Base-by-base conservation (phyloP, 1,140 invertebrate species). In the Lucilia cuprina region DNA sequence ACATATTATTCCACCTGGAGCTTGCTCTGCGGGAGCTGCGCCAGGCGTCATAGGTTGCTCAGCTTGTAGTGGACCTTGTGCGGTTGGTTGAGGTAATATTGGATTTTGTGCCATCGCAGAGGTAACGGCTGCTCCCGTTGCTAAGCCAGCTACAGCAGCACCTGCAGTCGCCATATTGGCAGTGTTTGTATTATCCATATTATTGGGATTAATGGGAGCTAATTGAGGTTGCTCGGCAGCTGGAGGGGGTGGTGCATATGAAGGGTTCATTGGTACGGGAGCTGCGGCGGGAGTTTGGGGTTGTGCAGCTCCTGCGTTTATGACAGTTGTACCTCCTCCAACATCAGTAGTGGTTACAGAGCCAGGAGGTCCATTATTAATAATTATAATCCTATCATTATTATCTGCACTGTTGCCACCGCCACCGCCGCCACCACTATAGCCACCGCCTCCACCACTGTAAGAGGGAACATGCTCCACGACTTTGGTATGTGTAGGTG, bases 271-370 rank as follows among this genome's bases (percentile, higher is more conserved):
- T 25, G 85, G 82, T 83, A 86, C 78, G 85, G 80, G 85, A 74
- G 82, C 86, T 84, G 78, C 83, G 75, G 84, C 94, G 92, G 85
- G 94, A 93, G 85, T 85, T 21, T 85, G 41, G 9, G 86, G 84
- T 12, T 86, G 85, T 35, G 86, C 85, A 35, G 86, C 85, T 77
- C 88, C 88, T 9, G 88, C 77, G 21, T 87, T 90, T 34, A 89
- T 90, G 0, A 90, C 87, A 8, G 89, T 89, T 0, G 88, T 89
- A 78, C 89, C 88, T 0, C 87, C 84, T 14, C 88, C 87, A 5
- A 86, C 86, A 35, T 87, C 84, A 1, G 86, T 85, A n/a, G 89
- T 87, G 83, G 90, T 87, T 65, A 90, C 90, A 12, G 87, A 88
- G 74, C 88, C 89, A 12, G 89, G 88, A 2, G 89, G 89, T 82